Evolutionary conservation across 2,888 invertebrate species (phyloP).

Genomic region (Mythimna loreyi): DNA sequence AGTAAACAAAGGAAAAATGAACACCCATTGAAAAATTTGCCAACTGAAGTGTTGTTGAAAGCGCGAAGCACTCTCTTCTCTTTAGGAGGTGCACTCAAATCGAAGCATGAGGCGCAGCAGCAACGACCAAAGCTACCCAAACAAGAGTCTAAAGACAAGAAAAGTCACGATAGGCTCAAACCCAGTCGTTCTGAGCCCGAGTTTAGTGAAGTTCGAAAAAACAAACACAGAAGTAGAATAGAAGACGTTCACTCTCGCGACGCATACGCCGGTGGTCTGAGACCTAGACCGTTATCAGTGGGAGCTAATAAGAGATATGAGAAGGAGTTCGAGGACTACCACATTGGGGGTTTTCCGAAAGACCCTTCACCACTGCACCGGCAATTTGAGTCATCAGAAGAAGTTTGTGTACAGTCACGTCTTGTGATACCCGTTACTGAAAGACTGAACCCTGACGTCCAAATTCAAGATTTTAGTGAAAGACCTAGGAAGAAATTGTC

Average conservation of each 20-base stretch:
- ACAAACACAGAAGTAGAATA: conserved; percentile 79
- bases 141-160: conserved; percentile 87
- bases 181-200: conserved; percentile 84
- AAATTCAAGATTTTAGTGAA: conserved; percentile 82
- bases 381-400: conserved; percentile 81
- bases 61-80: conserved; percentile 87
- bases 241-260: conserved; percentile 74
- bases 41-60: conserved; percentile 85
- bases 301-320: conserved; percentile 82
- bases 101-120: conserved; percentile 78
- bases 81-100: conserved; percentile 86
- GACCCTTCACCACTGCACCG: conserved; percentile 74
- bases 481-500: conserved; percentile 96
- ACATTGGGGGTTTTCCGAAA: conserved; percentile 72
- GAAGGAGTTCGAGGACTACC: conserved; percentile 74
- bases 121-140: conserved; percentile 76
- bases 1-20: conserved; percentile 84
- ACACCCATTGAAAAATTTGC: conserved; percentile 84
- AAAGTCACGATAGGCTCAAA: conserved; percentile 81
- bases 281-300: conserved; percentile 84
- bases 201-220: conserved; percentile 80
- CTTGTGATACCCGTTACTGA: conserved; percentile 83
- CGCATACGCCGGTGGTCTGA: conserved; percentile 65
- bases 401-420: conserved; percentile 84
- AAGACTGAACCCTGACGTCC: conserved; percentile 81